Evolutionary conservation across 1,140 invertebrate genomes (phyloP), one percentile per base, ranked within the genome.

Genomic region (Anastrepha ludens): DNA sequence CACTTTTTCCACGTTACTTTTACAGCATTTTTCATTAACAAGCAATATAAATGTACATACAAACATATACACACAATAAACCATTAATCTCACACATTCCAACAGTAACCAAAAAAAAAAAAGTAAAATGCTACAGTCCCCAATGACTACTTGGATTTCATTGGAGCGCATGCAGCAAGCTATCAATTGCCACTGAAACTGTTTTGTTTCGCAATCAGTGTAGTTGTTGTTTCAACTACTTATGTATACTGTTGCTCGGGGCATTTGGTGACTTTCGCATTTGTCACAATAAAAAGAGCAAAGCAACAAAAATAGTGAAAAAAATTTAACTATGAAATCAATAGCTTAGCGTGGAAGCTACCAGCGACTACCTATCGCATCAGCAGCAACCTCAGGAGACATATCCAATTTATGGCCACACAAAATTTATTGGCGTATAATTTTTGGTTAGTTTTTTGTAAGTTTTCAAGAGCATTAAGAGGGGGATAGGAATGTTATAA

Each of bases 111-210:
- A 29, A 11, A 11, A 62, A 13, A 62, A 13, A 13, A 62, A 62
- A 17, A 11, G 60, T 13, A 62, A 44, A 74, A 13, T 41, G 8
- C 67, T 41, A 74, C 17, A 74, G 41, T 74, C 67, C 67, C 67
- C 67, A 74, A 47, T 74, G 67, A 41, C 67, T 74, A 74, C 67
- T 74, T 74, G 67, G 41, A 44, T 74, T 74, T 74, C 67, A 74
- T 74, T 44, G 67, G 13, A 17, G 39, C 29, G 29, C 29, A 13
- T 41, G 44, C 41, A 39, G 39, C 44, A 74, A 70, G 44, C 67
- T 74, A 74, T 74, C 67, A 74, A 74, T 74, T 74, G 67, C 67
- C 41, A 74, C 67, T 74, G 67, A 74, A 67, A 20, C 64, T 67
- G 64, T 20, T 67, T 67, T 74, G 13, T 13, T 74, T 44, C 9